Conservation (phyloP, 1,140 invertebrate genomes). For the Cydia amplana region DNA sequence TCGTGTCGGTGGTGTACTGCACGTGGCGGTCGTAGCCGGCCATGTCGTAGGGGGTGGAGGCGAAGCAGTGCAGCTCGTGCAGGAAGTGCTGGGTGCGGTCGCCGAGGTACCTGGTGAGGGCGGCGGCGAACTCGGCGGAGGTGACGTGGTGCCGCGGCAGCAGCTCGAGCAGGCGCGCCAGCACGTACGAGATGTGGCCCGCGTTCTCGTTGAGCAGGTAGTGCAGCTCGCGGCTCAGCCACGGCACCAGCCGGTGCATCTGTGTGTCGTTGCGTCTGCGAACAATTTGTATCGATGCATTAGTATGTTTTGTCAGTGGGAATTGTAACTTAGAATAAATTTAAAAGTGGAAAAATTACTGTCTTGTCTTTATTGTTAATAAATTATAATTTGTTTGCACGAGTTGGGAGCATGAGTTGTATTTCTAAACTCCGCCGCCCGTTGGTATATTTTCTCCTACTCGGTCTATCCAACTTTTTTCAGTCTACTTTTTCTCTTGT, state of each 20-base stretch:
- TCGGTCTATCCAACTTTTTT: too few species aligned
- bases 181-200: slow-evolving; percentile 83
- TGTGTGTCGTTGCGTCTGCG: slow-evolving; percentile 87
- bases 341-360: too few species aligned
- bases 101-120: slow-evolving; percentile 81
- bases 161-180: slow-evolving; percentile 85
- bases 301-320: too few species aligned
- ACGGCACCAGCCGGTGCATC: slow-evolving; percentile 90
- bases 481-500: too few species aligned
- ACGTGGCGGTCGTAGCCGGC: slow-evolving; percentile 85
- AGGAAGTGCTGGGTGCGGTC: slow-evolving; percentile 89
- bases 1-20: slow-evolving; percentile 72
- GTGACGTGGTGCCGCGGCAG: slow-evolving; percentile 86
- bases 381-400: too few species aligned
- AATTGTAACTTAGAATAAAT: too few species aligned
- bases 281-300: background rate
- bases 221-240: slow-evolving; percentile 92
- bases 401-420: too few species aligned
- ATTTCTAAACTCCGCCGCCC: too few species aligned
- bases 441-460: too few species aligned
- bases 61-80: slow-evolving; percentile 93
- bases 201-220: slow-evolving; percentile 83
- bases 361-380: too few species aligned
- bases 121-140: slow-evolving; percentile 85
- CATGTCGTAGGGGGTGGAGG: slow-evolving; percentile 91